Percentiles rank a stretch among this genome's conserved stretches.
These are phyloP conservation scores for Lasioglossum malachurum DNA, from an alignment of 2,888 invertebrate species.

Conservation along the genomic window DNA sequence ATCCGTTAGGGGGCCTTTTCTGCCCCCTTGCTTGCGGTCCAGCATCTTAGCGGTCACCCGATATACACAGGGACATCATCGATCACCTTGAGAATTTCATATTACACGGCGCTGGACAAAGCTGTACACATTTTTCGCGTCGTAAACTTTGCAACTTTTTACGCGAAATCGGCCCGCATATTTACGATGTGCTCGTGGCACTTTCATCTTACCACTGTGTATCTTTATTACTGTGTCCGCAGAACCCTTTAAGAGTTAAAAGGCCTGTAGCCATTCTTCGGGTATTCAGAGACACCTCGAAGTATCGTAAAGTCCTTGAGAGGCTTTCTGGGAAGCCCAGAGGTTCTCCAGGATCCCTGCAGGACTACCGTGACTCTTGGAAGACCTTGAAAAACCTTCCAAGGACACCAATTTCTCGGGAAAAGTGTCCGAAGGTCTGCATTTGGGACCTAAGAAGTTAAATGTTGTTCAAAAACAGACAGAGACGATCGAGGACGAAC, in stretches of 20 bases:
- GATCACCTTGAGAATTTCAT: background rate
- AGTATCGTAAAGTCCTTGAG: conserved; percentile 4
- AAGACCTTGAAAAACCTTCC: background rate
- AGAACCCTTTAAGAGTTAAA: conserved; percentile 11
- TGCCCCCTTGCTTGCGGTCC: conserved; percentile 8
- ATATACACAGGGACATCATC: background rate
- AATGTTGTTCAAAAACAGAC: background rate
- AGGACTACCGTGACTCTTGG: background rate
- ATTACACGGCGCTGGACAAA: background rate
- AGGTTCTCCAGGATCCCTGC: background rate
- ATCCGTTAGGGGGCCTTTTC: background rate
- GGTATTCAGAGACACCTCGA: conserved; percentile 7
- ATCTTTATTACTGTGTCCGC: conserved; percentile 9
- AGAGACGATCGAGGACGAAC: background rate
- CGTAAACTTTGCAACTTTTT: conserved; percentile 4
- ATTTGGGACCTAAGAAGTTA: background rate
- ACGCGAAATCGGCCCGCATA: background rate
- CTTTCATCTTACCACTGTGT: background rate
- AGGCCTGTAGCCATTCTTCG: background rate
- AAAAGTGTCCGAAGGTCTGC: background rate
- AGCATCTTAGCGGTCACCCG: conserved; percentile 33
- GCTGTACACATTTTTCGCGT: background rate
- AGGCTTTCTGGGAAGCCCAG: conserved; percentile 1
- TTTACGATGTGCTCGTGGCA: background rate
- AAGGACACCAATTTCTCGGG: background rate